These are phyloP conservation scores for Phaonia tiefii DNA, from an alignment of 2,888 invertebrate species.

Conservation along the genomic window DNA sequence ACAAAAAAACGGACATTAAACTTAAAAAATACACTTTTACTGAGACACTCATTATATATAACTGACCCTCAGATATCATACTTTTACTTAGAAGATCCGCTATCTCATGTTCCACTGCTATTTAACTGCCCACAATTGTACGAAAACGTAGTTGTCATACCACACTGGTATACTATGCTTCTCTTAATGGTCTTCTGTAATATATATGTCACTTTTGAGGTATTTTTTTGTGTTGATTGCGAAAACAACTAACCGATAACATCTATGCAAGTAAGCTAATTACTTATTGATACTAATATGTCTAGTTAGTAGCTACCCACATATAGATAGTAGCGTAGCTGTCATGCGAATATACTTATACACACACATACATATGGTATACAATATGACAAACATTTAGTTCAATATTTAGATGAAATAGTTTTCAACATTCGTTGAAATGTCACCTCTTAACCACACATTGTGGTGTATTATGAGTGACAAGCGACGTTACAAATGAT, in stretches of 20 bases:
- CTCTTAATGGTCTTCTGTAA: constrained; percentile 1
- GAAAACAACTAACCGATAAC: neutral
- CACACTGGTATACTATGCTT: neutral
- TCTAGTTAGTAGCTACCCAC: neutral
- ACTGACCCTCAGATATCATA: too few species aligned
- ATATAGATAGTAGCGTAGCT: neutral
- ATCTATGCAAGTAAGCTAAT: constrained; percentile 32
- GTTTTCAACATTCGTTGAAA: too few species aligned
- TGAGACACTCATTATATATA: too few species aligned
- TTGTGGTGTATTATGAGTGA: neutral
- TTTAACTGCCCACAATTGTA: neutral
- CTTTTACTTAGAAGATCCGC: too few species aligned
- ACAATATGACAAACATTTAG: neutral
- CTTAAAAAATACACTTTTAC: too few species aligned
- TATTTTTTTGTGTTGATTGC: neutral
- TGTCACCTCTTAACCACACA: neutral
- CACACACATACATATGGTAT: too few species aligned
- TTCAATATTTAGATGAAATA: neutral
- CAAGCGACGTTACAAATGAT: too few species aligned
- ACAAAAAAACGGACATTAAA: too few species aligned
- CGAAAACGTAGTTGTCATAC: neutral
- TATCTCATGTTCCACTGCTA: too few species aligned
- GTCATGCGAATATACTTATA: neutral
- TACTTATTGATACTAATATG: constrained; percentile 22
- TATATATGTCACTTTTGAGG: constrained; percentile 26